Evolutionary conservation across 2,888 invertebrate species (phyloP).

Genomic region (Drosophila infuscata): DNA sequence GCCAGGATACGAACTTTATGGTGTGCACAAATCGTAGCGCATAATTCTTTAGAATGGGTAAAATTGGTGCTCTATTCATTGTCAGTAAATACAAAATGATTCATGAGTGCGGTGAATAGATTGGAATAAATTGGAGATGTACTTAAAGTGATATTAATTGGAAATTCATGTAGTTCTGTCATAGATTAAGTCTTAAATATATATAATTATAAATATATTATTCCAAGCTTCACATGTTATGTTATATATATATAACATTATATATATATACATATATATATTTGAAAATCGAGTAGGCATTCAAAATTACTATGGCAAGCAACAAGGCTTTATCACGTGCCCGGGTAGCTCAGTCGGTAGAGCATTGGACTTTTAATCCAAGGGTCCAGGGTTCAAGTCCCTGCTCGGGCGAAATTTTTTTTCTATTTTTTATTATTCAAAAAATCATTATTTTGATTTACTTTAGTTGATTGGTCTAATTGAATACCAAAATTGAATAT

Average conservation of each 20-base stretch:
- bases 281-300: neutral
- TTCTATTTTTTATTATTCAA: neutral
- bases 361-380: conserved; percentile 86
- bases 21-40: conserved; percentile 20
- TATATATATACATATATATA: neutral
- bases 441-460: neutral
- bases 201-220: neutral
- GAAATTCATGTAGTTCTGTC: neutral
- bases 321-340: neutral
- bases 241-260: neutral
- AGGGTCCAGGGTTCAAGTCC: conserved; percentile 86
- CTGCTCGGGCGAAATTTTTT: conserved; percentile 80
- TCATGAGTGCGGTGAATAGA: conserved; percentile 4
- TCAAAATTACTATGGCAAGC: neutral
- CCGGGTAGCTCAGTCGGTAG: conserved; percentile 85
- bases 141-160: neutral
- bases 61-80: conserved; percentile 4
- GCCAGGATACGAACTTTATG: conserved; percentile 19
- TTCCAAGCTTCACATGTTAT: neutral
- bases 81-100: conserved; percentile 10
- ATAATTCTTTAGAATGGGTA: conserved; percentile 21
- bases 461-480: neutral
- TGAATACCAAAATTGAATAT: neutral
- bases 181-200: neutral
- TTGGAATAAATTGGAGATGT: neutral